Base-by-base conservation (phyloP, 2,797 vertebrate species). In the Smutsia gigantea region DNA sequence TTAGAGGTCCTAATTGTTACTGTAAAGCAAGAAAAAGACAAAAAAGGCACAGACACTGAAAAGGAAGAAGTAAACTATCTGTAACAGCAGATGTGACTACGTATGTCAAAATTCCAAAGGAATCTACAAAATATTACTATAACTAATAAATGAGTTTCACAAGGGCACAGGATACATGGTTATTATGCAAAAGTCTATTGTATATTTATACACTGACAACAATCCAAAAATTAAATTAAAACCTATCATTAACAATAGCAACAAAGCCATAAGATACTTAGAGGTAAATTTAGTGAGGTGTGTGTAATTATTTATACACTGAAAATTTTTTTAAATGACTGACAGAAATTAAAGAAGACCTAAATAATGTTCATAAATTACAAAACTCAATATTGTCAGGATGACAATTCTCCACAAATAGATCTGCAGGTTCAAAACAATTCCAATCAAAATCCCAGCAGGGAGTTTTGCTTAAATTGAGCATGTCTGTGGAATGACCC, bases 141-240 rank as follows among this genome's bases (percentile, higher is more conserved):
- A 82, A 92, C n/a, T 83, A 83, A 53, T 25, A 86, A 59, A 53
- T 85, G 7, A 74, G 72, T 51, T 90, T 85, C 31, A 29, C 68
- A 85, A 89, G 49, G 61, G 46, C 31, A 90, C 17, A 86, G n/a
- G 17, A 66, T 21, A 34, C 42, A 93, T 69, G 42, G 18, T 42
- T 79, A 93, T 91, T 37, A 66, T 46, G 5, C 13, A 55, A 31
- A 77, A 90, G 29, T 66, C 49, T 87, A 49, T 1, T 93, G 13
- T 66, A 90, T 83, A 57, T 93, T 27, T 63, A 83, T 66, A 72
- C 46, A 78, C n/a, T 66, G 81, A 77, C 8, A 82, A 82, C 1
- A 74, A 93, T 75, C 69, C 19, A 82, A 69, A 77, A 83, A 63
- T 72, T 77, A 83, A 90, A 81, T 89, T 34, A 61, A 86, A 87